Evolutionary conservation across 2,113 vertebrate species (phyloP).

Genomic region (Petaurus breviceps): DNA sequence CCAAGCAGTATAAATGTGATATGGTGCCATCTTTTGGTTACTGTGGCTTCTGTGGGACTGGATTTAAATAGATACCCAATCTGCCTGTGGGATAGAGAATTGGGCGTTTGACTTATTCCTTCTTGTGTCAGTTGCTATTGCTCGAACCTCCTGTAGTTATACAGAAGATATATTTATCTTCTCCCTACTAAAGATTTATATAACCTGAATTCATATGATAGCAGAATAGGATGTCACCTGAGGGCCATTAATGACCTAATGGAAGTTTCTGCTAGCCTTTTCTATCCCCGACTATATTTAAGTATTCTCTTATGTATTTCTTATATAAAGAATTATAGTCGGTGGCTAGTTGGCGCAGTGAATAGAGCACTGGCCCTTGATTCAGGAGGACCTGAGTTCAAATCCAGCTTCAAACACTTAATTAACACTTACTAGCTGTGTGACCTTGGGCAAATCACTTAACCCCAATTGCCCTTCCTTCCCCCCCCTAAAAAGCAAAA

Average conservation of each 20-base stretch:
- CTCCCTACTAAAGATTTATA: background rate
- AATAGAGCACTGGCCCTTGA: no score
- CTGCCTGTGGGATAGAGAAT: background rate
- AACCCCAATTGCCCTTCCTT: no score
- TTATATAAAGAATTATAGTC: background rate
- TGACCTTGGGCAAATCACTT: no score
- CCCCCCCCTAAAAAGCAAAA: no score
- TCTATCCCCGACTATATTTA: background rate
- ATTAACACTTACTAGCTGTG: no score
- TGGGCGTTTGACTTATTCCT: background rate
- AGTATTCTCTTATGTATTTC: background rate
- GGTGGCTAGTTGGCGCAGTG: no score
- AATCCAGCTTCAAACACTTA: no score
- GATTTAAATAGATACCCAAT: no score
- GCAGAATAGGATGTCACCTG: background rate
- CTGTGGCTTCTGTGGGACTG: background rate
- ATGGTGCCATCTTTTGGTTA: background rate
- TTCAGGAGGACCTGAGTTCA: no score
- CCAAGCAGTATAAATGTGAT: background rate
- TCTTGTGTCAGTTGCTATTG: background rate
- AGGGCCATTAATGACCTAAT: background rate
- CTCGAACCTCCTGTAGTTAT: background rate
- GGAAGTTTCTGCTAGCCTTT: background rate
- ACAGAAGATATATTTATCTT: background rate
- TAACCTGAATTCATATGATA: background rate